Evolutionary conservation across 2,888 invertebrate genomes (phyloP).

Genomic region (Odontothrips loti): DNA sequence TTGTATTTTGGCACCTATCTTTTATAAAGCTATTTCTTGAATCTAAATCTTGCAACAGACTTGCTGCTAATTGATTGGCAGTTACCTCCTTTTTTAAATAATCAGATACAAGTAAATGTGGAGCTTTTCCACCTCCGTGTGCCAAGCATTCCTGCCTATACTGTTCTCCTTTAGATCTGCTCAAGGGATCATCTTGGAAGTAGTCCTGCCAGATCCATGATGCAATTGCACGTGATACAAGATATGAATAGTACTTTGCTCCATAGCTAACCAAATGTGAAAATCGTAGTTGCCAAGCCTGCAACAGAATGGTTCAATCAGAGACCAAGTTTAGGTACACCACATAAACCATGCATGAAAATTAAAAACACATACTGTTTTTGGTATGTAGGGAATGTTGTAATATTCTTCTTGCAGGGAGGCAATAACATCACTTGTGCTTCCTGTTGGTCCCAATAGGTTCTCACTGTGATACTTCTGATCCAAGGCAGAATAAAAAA

Average conservation of each 20-base stretch:
- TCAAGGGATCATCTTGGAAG: slow-evolving; percentile 74
- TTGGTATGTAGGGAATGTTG: slow-evolving; percentile 76
- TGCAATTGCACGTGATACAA: slow-evolving; percentile 90
- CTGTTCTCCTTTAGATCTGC: slow-evolving; percentile 69
- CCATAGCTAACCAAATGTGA: slow-evolving; percentile 97
- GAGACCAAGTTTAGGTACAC: slow-evolving; percentile 28
- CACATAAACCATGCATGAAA: slow-evolving; percentile 22
- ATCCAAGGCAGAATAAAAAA: slow-evolving; percentile 85
- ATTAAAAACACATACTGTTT: slow-evolving; percentile 60
- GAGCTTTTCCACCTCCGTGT: slow-evolving; percentile 84
- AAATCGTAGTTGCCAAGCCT: slow-evolving; percentile 95
- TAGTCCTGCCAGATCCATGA: slow-evolving; percentile 88
- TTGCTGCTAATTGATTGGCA: slow-evolving; percentile 69
- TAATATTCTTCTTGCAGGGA: slow-evolving; percentile 78
- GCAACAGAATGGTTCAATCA: slow-evolving; percentile 35
- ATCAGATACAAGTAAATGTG: slow-evolving; percentile 69
- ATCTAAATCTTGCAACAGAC: slow-evolving; percentile 54
- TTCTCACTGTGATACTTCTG: slow-evolving; percentile 76
- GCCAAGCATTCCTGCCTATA: slow-evolving; percentile 72
- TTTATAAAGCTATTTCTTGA: slow-evolving; percentile 28
- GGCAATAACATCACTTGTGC: slow-evolving; percentile 70
- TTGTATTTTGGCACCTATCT: not conserved
- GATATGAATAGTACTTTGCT: slow-evolving; percentile 96
- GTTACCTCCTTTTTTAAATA: slow-evolving; percentile 74
- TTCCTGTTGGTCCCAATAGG: slow-evolving; percentile 46